phyloP scores from a whole-genome alignment of 2,797 vertebrate species.

The Leuciscus waleckii region DNA sequence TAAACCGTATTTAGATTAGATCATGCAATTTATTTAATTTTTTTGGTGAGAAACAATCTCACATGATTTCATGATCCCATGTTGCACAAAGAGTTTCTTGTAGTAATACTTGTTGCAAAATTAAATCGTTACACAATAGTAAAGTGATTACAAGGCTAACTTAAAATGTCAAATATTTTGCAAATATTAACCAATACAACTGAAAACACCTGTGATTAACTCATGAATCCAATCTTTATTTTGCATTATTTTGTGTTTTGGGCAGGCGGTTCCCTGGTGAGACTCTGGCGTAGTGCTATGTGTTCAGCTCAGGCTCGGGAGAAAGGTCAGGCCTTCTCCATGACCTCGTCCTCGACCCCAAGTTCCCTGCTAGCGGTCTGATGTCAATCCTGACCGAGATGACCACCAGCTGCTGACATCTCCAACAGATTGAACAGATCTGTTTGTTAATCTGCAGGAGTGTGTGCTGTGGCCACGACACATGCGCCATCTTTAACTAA shows the following conservation, averaged over 20 bases:
- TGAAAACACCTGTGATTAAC: neutral
- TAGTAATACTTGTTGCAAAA: neutral
- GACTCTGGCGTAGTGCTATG: conserved; percentile 71
- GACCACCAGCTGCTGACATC: conserved; percentile 64
- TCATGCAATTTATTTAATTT: neutral
- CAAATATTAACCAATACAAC: neutral
- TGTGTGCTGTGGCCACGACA: neutral
- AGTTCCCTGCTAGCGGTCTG: conserved; percentile 60
- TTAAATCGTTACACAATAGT: too few relatives aligned
- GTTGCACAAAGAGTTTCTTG: neutral
- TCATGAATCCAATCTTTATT: too few relatives aligned
- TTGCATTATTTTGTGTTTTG: neutral
- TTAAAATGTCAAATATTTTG: neutral
- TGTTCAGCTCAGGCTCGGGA: conserved; percentile 70
- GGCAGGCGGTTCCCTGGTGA: conserved; percentile 61
- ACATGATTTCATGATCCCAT: neutral
- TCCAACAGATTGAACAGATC: neutral
- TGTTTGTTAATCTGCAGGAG: neutral
- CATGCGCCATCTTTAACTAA: neutral
- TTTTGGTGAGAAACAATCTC: neutral
- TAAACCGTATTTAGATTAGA: neutral
- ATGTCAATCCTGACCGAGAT: conserved; percentile 65
- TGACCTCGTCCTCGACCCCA: conserved; percentile 67
- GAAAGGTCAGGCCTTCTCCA: conserved; percentile 70
- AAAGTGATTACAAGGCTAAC: neutral